Evolutionary conservation across 1,140 invertebrate species (phyloP).

Genomic region (Zeugodacus cucurbitae): DNA sequence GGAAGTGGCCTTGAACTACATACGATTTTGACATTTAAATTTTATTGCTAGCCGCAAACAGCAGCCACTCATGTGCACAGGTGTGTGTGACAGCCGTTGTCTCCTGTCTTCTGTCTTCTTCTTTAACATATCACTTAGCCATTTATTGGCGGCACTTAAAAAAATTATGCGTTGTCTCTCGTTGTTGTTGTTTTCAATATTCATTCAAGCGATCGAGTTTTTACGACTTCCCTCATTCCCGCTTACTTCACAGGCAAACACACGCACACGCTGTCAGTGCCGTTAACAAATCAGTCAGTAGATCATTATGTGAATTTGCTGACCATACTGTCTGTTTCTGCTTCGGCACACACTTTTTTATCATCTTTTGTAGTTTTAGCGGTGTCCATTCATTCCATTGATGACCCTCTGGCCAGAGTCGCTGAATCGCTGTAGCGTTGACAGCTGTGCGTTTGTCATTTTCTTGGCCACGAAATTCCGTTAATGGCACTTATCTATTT

Average conservation of each 20-base stretch:
- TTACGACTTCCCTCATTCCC: not conserved
- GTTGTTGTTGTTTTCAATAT: not conserved
- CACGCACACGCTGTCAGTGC: not conserved
- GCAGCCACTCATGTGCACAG: too few species aligned
- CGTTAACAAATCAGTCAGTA: not conserved
- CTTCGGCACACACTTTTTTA: not conserved
- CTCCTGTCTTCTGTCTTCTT: not conserved
- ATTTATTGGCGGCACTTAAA: not conserved
- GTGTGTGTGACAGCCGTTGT: not conserved
- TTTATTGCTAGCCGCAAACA: not conserved
- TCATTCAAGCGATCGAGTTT: not conserved
- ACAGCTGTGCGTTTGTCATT: not conserved
- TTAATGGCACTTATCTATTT: not conserved
- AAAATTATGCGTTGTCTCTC: too few species aligned
- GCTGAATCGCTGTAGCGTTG: not conserved
- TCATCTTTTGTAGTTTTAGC: not conserved
- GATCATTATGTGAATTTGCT: not conserved
- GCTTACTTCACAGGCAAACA: not conserved
- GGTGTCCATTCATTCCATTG: not conserved
- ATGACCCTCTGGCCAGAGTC: not conserved
- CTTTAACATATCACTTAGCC: not conserved
- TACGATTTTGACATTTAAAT: not conserved
- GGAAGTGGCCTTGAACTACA: not conserved
- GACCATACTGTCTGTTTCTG: not conserved
- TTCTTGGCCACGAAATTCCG: not conserved